Percentiles rank a stretch among this genome's conserved stretches.
phyloP scores from a whole-genome alignment of 2,888 invertebrate genomes.

The Rhagium mordax region DNA sequence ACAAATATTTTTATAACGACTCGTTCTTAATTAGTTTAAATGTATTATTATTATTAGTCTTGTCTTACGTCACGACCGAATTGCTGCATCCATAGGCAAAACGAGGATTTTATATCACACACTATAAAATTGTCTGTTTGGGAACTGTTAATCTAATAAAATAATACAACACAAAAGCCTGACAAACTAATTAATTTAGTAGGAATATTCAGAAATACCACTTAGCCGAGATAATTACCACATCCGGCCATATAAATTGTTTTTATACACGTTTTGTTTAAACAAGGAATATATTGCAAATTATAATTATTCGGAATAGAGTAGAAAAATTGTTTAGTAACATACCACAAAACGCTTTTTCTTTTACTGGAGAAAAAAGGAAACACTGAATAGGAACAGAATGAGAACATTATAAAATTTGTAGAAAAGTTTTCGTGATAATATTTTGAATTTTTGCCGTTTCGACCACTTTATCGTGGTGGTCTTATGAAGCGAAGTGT shows the following conservation, averaged over 20 bases:
- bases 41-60: no score
- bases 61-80: no score
- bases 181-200: slow-evolving; percentile 54
- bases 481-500: no score
- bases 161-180: slow-evolving; percentile 42
- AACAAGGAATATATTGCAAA: neutral
- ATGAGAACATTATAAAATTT: no score
- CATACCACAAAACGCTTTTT: no score
- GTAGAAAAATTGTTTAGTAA: neutral
- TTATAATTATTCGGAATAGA: neutral
- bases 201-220: slow-evolving; percentile 55
- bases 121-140: neutral
- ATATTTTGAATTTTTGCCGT: no score
- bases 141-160: slow-evolving; percentile 8
- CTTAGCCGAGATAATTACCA: slow-evolving; percentile 58
- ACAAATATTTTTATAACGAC: neutral
- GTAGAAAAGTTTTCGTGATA: no score
- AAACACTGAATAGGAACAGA: no score
- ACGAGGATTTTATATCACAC: neutral
- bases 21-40: no score
- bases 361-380: no score
- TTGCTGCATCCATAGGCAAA: no score
- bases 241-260: slow-evolving; percentile 49
- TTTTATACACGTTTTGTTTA: slow-evolving; percentile 10
- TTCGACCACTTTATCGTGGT: no score